phyloP scores from a whole-genome alignment of 1,140 invertebrate species.

The Tetraneura akinire region DNA sequence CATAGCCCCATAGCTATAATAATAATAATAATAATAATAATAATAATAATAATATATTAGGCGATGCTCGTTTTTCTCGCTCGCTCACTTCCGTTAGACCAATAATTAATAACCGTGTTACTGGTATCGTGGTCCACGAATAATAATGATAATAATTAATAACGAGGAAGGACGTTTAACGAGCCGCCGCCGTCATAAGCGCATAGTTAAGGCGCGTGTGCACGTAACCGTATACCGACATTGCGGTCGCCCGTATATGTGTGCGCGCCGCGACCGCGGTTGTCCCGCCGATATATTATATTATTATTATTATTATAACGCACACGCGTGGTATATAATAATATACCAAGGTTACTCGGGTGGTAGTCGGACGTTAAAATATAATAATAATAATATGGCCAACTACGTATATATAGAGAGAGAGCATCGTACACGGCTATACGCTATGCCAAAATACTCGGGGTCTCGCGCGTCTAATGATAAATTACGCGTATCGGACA shows the following conservation, averaged over 20 bases:
- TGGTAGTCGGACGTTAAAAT: background rate
- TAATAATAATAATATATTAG: too few relatives aligned
- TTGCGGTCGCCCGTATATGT: background rate
- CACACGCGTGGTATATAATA: background rate
- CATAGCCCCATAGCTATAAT: too few relatives aligned
- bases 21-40: too few relatives aligned
- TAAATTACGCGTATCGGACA: slow-evolving; percentile 28
- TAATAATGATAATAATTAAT: slow-evolving; percentile 45
- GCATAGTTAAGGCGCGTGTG: slow-evolving; percentile 27
- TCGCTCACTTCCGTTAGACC: slow-evolving; percentile 19
- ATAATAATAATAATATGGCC: slow-evolving; percentile 7
- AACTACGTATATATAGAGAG: too few relatives aligned
- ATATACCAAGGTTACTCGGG: too few relatives aligned
- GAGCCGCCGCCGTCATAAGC: slow-evolving; percentile 9
- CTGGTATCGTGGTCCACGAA: background rate
- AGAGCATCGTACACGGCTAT: background rate
- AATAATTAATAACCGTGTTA: slow-evolving; percentile 8
- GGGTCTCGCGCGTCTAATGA: background rate
- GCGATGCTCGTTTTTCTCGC: background rate
- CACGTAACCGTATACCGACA: background rate
- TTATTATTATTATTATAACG: background rate
- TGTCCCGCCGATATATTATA: slow-evolving; percentile 31
- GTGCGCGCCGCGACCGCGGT: background rate
- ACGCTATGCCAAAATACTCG: slow-evolving; percentile 21
- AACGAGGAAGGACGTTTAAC: slow-evolving; percentile 40